Percentiles rank a stretch among this genome's conserved stretches.
Conservation (phyloP, 2,888 invertebrate genomes). For the Hemithea aestivaria region DNA sequence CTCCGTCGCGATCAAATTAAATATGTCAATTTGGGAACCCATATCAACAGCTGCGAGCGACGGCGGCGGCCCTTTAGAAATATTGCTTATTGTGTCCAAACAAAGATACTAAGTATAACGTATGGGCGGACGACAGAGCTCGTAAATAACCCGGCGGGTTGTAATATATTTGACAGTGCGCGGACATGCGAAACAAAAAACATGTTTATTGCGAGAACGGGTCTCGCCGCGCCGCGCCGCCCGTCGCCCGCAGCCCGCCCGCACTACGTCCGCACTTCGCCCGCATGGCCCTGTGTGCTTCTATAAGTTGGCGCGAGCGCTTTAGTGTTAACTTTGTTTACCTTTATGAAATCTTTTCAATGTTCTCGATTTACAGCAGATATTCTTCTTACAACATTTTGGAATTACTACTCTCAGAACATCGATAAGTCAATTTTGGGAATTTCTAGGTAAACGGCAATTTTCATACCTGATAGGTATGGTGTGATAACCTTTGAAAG, state of each 20-base stretch:
- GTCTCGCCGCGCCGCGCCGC: slow-evolving; percentile 39
- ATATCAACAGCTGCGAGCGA: slow-evolving; percentile 78
- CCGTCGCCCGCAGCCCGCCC: slow-evolving; percentile 34
- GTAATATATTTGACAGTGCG: slow-evolving; percentile 80
- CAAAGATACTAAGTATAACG: slow-evolving; percentile 80
- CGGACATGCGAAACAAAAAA: slow-evolving; percentile 79
- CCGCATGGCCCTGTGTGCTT: slow-evolving; percentile 33
- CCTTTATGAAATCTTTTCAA: slow-evolving; percentile 29
- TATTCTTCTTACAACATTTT: too few relatives aligned
- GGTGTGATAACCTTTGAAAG: too few relatives aligned
- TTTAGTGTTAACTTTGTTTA: slow-evolving; percentile 59
- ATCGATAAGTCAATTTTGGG: too few relatives aligned
- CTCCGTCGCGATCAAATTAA: slow-evolving; percentile 78
- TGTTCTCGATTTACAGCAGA: too few relatives aligned
- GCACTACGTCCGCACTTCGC: slow-evolving; percentile 40
- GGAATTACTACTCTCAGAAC: too few relatives aligned
- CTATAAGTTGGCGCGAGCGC: slow-evolving; percentile 59
- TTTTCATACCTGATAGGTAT: too few relatives aligned
- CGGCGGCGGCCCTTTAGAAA: slow-evolving; percentile 75
- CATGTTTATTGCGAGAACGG: slow-evolving; percentile 74
- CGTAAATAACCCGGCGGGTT: slow-evolving; percentile 77
- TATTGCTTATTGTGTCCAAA: slow-evolving; percentile 80
- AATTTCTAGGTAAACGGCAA: too few relatives aligned
- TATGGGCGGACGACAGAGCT: slow-evolving; percentile 77
- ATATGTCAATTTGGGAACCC: slow-evolving; percentile 79